Percentiles rank a stretch among this genome's conserved stretches.
phyloP scores from a whole-genome alignment of 2,797 vertebrate species.

The Danio jaintianensis region DNA sequence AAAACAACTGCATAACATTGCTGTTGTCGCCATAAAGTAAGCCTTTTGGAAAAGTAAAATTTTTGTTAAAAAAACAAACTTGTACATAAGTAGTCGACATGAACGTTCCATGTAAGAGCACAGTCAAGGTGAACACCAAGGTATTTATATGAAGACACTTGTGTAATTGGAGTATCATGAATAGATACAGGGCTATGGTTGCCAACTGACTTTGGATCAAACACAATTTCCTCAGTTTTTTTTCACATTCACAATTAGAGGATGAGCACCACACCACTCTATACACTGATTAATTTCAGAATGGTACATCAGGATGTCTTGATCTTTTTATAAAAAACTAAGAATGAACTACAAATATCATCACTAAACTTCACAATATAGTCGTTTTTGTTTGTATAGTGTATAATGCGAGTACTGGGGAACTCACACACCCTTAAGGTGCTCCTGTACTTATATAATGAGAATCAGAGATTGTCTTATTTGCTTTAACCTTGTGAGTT shows the following conservation, averaged over 20 bases:
- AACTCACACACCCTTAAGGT: background rate
- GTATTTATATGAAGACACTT: background rate
- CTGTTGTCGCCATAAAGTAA: too few relatives aligned
- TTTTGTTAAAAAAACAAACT: slow-evolving; percentile 8
- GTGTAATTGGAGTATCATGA: background rate
- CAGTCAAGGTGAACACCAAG: background rate
- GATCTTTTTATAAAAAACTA: background rate
- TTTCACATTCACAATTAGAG: background rate
- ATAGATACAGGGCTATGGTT: background rate
- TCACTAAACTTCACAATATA: too few relatives aligned
- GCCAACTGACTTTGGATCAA: background rate
- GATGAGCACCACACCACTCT: background rate
- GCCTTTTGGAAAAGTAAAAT: background rate
- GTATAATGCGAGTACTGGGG: background rate
- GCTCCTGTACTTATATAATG: background rate
- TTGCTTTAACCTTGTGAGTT: background rate
- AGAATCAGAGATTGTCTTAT: background rate
- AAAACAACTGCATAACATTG: too few relatives aligned
- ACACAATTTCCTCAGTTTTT: slow-evolving; percentile 8
- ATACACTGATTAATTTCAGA: background rate
- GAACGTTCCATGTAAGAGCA: background rate
- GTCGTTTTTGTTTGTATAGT: too few relatives aligned
- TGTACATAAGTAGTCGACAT: slow-evolving; percentile 15
- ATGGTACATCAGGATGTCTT: background rate
- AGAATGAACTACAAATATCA: too few relatives aligned